These are phyloP conservation scores for Axinella damicornis DNA, from an alignment of 37 sponge, comb jelly and placozoan species.

Conservation along the genomic window DNA sequence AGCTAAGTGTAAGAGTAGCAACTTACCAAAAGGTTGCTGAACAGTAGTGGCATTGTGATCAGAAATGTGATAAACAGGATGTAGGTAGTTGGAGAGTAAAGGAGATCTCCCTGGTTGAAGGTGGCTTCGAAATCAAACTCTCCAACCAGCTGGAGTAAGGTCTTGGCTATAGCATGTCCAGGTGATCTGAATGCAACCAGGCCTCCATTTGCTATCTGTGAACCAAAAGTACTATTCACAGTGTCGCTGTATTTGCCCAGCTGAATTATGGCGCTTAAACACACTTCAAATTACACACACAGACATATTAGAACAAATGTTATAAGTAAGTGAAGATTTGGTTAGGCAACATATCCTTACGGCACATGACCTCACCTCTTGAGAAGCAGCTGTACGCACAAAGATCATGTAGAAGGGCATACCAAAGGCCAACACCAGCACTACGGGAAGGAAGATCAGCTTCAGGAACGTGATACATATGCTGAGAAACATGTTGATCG, in stretches of 20 bases:
- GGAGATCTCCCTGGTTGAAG: background rate
- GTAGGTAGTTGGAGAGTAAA: slow-evolving; percentile 13
- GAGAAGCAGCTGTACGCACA: too few relatives aligned
- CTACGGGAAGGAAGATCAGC: slow-evolving; percentile 12
- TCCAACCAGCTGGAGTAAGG: background rate
- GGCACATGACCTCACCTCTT: too few relatives aligned
- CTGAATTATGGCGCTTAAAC: too few relatives aligned
- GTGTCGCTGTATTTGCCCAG: too few relatives aligned
- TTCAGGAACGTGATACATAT: slow-evolving; percentile 11
- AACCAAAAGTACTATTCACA: too few relatives aligned
- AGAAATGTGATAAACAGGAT: slow-evolving; percentile 27
- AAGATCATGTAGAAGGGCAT: slow-evolving; percentile 43
- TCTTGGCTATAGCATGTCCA: background rate
- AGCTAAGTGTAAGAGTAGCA: too few relatives aligned
- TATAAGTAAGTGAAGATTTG: too few relatives aligned
- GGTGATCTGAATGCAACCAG: background rate
- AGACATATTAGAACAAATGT: too few relatives aligned
- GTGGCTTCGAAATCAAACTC: background rate
- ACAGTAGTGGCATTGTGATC: slow-evolving; percentile 20
- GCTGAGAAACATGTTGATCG: slow-evolving; percentile 28
- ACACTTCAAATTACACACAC: background rate
- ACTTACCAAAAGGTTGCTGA: slow-evolving; percentile 41
- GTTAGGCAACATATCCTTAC: too few relatives aligned
- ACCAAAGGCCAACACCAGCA: slow-evolving; percentile 26
- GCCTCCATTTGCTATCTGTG: too few relatives aligned